A percentile compares a stretch with the other conserved stretches of the same genome.
Evolutionary conservation across 2,888 invertebrate genomes (phyloP).

Genomic region (Scelioninae gen. 1): DNA sequence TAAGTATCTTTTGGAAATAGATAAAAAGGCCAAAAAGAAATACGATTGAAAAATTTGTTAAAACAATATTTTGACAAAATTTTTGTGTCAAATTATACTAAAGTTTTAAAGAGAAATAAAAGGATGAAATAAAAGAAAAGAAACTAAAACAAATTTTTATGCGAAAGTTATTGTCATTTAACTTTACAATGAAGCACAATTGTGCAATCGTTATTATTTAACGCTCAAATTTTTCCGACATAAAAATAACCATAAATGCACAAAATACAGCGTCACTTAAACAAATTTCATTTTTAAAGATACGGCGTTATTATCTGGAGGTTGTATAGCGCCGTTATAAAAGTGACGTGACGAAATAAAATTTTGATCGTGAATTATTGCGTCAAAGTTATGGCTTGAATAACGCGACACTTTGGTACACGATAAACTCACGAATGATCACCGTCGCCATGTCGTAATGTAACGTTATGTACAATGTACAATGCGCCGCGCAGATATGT

Average conservation of each 20-base stretch:
- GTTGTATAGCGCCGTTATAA: conserved; percentile 19
- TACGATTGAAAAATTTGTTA: no score
- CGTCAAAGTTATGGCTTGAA: conserved; percentile 50
- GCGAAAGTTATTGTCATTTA: no score
- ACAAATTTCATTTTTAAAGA: conserved; percentile 35
- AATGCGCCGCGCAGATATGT: conserved; percentile 41
- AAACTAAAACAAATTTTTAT: no score
- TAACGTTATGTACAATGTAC: conserved; percentile 52
- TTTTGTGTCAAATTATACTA: no score
- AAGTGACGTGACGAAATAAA: conserved; percentile 46
- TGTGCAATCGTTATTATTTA: neutral
- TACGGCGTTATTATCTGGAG: conserved; percentile 10
- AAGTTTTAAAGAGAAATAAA: no score
- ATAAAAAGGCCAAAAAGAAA: no score
- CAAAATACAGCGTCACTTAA: conserved; percentile 17
- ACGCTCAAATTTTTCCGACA: neutral
- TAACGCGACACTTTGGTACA: conserved; percentile 60
- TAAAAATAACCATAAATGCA: conserved; percentile 13
- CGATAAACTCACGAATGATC: conserved; percentile 63
- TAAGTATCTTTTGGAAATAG: no score
- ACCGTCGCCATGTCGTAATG: conserved; percentile 62
- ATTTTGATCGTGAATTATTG: conserved; percentile 44
- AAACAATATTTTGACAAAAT: no score
- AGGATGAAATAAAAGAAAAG: no score
- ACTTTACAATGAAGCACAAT: no score